These are phyloP conservation scores for Pan troglodytes DNA, from an alignment of 2,113 vertebrate species.

Conservation along the genomic window DNA sequence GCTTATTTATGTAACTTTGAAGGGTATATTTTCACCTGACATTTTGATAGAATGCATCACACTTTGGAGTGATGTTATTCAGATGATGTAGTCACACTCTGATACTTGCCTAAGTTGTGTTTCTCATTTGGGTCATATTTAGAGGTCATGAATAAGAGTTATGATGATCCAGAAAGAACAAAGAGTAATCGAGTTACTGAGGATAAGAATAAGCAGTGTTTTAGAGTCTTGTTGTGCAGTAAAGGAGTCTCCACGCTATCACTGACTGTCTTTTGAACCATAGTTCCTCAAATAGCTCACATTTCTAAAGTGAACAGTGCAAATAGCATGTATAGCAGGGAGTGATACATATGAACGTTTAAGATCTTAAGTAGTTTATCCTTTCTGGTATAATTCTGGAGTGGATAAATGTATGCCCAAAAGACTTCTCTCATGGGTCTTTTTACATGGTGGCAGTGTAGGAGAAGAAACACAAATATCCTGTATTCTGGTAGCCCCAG, in stretches of 20 bases:
- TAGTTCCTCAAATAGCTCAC: neutral
- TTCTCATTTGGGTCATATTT: constrained; percentile 25
- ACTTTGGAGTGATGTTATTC: neutral
- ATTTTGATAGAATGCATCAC: neutral
- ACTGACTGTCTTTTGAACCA: neutral
- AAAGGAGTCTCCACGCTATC: neutral
- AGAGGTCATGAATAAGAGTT: neutral
- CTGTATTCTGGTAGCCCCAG: neutral
- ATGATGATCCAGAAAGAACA: neutral
- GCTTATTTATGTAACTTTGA: neutral
- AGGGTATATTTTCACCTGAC: neutral
- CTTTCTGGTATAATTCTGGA: neutral
- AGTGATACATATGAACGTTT: neutral
- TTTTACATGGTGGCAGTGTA: neutral
- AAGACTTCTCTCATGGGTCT: neutral
- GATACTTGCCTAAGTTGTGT: neutral
- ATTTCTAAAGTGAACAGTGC: neutral
- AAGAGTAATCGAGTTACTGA: neutral
- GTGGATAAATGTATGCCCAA: neutral
- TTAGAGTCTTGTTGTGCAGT: neutral
- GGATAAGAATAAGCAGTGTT: neutral
- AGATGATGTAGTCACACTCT: neutral
- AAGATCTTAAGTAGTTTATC: neutral
- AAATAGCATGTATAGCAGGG: neutral
- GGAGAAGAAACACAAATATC: neutral